Percentiles rank a stretch among this genome's conserved stretches.
These are phyloP conservation scores for Spialia ferax DNA, from an alignment of 2,888 invertebrate genomes.

Conservation along the genomic window DNA sequence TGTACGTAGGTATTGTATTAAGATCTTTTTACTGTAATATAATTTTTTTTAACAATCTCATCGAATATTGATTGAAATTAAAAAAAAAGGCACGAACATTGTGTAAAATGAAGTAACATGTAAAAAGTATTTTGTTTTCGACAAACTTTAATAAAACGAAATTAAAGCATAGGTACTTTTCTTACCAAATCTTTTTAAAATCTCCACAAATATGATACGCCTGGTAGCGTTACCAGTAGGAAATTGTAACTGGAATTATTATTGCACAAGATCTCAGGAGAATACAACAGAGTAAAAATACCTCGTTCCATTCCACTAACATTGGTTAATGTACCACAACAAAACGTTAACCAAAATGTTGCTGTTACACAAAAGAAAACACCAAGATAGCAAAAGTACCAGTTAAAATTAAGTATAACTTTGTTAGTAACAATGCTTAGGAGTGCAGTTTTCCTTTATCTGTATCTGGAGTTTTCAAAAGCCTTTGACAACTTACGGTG, in stretches of 20 bases:
- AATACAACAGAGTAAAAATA: slow-evolving; percentile 22
- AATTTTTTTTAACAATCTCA: too few relatives aligned
- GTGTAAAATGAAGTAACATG: too few relatives aligned
- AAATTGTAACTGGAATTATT: neutral
- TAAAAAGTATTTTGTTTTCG: too few relatives aligned
- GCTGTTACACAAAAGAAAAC: slow-evolving; percentile 27
- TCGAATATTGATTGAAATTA: too few relatives aligned
- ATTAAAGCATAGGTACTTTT: neutral
- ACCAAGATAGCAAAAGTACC: slow-evolving; percentile 19
- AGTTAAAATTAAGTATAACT: slow-evolving; percentile 33
- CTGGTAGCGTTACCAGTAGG: neutral
- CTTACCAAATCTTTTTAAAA: too few relatives aligned
- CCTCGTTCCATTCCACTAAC: slow-evolving; percentile 24
- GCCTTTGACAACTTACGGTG: neutral
- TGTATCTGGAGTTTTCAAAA: slow-evolving; percentile 2
- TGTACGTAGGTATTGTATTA: too few relatives aligned
- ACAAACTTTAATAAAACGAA: neutral
- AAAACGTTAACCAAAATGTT: slow-evolving; percentile 18
- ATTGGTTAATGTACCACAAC: slow-evolving; percentile 26
- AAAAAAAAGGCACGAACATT: too few relatives aligned
- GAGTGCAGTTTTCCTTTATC: slow-evolving; percentile 26
- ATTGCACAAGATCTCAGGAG: neutral
- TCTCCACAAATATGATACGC: neutral
- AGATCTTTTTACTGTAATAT: too few relatives aligned
- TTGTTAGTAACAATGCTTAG: slow-evolving; percentile 26